Conservation (phyloP, 2,797 vertebrate genomes). For the Anableps anableps region DNA sequence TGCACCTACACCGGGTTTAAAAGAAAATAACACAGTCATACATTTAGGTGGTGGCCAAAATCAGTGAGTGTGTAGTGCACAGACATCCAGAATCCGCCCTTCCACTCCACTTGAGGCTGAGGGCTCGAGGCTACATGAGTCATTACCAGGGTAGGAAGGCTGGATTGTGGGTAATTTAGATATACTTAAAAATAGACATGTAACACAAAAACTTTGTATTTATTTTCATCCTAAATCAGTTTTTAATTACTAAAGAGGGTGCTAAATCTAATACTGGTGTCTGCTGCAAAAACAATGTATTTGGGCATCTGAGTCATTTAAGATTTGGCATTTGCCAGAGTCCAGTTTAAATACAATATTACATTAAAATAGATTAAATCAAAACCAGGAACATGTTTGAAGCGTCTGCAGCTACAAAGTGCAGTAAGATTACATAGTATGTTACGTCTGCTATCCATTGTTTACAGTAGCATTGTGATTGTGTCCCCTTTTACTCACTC, state of each 20-base stretch:
- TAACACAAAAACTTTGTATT: neutral
- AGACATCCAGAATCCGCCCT: slow-evolving; percentile 7
- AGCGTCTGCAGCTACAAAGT: neutral
- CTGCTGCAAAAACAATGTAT: neutral
- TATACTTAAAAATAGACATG: neutral
- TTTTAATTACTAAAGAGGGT: neutral
- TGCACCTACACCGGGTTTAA: slow-evolving; percentile 12
- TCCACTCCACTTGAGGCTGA: slow-evolving; percentile 8
- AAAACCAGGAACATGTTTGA: neutral
- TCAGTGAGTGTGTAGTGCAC: slow-evolving; percentile 12
- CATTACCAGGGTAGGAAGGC: neutral
- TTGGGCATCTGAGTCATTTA: neutral
- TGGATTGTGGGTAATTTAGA: slow-evolving; percentile 17
- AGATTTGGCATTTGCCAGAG: neutral
- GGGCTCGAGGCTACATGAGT: slow-evolving; percentile 20
- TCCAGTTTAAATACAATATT: neutral
- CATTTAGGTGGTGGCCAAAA: slow-evolving; percentile 5
- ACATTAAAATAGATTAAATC: neutral
- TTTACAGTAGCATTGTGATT: neutral
- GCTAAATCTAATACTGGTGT: neutral
- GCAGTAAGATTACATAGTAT: neutral
- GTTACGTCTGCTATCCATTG: neutral
- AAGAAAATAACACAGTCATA: slow-evolving; percentile 15
- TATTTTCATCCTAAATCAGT: neutral
- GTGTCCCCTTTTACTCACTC: neutral